Conservation (phyloP, 2,113 vertebrate species). For the Ophiodon elongatus region DNA sequence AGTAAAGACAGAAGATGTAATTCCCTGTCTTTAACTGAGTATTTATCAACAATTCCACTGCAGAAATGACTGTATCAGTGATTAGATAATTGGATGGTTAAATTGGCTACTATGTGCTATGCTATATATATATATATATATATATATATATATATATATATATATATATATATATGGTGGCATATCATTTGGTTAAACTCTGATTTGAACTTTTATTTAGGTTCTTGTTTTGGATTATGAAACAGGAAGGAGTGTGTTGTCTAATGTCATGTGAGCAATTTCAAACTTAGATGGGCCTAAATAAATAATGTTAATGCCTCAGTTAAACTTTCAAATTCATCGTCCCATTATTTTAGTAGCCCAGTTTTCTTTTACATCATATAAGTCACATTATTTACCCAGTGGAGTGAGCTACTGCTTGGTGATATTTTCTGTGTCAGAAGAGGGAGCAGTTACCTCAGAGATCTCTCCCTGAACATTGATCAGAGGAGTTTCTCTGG, state of each 20-base stretch:
- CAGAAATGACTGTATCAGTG: background rate
- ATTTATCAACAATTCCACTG: background rate
- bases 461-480: constrained; percentile 17
- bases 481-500: background rate
- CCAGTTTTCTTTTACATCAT: background rate
- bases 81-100: background rate
- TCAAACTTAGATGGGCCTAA: background rate
- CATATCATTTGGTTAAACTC: background rate
- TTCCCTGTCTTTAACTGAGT: background rate
- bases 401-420: background rate
- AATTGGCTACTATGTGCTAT: background rate
- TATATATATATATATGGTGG: too few relatives aligned
- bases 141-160: too few relatives aligned
- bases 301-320: background rate
- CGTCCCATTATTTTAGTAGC: background rate
- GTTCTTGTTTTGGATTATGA: background rate
- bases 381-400: background rate
- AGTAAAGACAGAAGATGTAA: background rate
- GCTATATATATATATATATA: background rate
- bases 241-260: background rate
- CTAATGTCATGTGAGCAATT: background rate
- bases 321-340: background rate
- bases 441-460: constrained; percentile 75
- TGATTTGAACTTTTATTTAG: background rate
- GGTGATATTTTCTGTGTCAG: constrained; percentile 61